Percentiles rank a stretch among this genome's conserved stretches.
These are phyloP conservation scores for Caradrina kadenii DNA, from an alignment of 2,888 invertebrate genomes.

Conservation along the genomic window DNA sequence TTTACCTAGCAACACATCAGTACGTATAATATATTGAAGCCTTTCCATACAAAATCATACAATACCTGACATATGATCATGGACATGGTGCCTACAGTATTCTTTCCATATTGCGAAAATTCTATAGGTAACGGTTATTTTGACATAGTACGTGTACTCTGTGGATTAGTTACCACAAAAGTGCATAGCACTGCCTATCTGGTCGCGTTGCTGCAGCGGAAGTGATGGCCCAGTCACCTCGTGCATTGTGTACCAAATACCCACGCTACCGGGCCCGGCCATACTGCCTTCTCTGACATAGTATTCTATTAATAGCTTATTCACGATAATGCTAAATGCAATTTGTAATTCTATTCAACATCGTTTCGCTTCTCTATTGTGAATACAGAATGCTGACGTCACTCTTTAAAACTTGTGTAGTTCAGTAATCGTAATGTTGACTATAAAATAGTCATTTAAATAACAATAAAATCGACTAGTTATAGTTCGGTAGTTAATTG, in stretches of 20 bases:
- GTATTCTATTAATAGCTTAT: conserved; percentile 68
- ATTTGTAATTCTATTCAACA: conserved; percentile 63
- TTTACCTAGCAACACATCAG: background rate
- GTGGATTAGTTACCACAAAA: conserved; percentile 35
- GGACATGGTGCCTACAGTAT: conserved; percentile 9
- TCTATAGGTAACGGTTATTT: conserved; percentile 33
- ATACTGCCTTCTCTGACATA: conserved; percentile 59
- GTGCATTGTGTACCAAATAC: conserved; percentile 77
- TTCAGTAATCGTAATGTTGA: conserved; percentile 50
- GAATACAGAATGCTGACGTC: conserved; percentile 61
- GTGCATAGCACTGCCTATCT: conserved; percentile 44
- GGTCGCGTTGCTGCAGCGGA: conserved; percentile 73
- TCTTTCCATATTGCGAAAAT: conserved; percentile 29
- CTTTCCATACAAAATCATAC: background rate
- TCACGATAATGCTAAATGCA: conserved; percentile 64
- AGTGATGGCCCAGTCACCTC: conserved; percentile 83
- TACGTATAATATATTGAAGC: conserved; percentile 10
- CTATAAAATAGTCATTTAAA: conserved; percentile 56
- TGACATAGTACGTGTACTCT: conserved; percentile 14
- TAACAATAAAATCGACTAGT: conserved; percentile 57
- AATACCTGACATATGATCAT: conserved; percentile 2
- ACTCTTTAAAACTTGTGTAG: conserved; percentile 31
- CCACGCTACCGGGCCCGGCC: conserved; percentile 33
- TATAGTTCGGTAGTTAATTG: conserved; percentile 45
- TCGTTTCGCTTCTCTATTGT: conserved; percentile 34